These are phyloP conservation scores for Isotomurus palustris DNA, from an alignment of 2,888 invertebrate species.

Conservation along the genomic window DNA sequence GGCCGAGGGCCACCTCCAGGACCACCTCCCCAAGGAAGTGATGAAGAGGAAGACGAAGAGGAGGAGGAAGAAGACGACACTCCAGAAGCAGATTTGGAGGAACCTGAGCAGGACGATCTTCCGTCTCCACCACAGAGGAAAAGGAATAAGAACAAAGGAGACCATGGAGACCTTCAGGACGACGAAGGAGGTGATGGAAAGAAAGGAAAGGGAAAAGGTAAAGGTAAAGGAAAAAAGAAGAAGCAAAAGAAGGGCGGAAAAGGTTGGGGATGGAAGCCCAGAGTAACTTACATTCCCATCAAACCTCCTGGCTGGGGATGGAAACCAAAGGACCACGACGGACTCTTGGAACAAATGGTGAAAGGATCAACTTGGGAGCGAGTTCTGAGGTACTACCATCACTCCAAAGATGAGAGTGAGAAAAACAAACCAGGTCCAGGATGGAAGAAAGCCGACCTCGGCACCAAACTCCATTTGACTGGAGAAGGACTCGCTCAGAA, in stretches of 20 bases:
- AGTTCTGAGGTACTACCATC: constrained; percentile 29
- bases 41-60: constrained; percentile 20
- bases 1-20: constrained; percentile 1
- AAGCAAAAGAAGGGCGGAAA: constrained; percentile 5
- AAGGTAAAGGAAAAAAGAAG: constrained; percentile 19
- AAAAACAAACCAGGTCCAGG: neutral
- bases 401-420: constrained; percentile 14
- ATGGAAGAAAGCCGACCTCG: neutral
- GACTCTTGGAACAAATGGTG: constrained; percentile 30
- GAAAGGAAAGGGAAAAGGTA: constrained; percentile 15
- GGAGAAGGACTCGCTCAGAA: constrained; percentile 17
- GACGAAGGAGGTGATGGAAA: constrained; percentile 17
- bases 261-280: constrained; percentile 23
- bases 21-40: constrained; percentile 2
- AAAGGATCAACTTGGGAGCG: constrained; percentile 34
- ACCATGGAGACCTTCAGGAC: constrained; percentile 8
- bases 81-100: neutral
- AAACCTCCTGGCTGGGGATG: constrained; percentile 21
- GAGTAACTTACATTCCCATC: neutral
- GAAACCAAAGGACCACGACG: constrained; percentile 17
- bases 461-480: neutral
- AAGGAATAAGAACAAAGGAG: constrained; percentile 4
- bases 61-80: constrained; percentile 13
- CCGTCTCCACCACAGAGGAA: no score
- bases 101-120: no score